Conservation (phyloP, 2,113 vertebrate species). For the Bubo blakistoni region DNA sequence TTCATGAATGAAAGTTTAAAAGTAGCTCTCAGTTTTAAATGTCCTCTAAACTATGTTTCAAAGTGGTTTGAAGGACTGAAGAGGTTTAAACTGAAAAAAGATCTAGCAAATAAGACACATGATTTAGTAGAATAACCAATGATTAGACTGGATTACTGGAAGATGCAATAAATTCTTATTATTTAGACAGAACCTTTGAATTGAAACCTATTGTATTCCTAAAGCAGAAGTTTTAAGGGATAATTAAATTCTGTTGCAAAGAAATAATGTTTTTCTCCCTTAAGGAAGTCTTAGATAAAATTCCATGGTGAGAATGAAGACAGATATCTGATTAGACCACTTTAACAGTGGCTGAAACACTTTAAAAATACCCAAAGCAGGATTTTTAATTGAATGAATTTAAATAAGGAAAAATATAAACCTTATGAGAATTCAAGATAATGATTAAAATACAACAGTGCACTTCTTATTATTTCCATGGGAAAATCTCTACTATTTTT, state of each 20-base stretch:
- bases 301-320: not conserved
- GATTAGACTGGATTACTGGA: not conserved
- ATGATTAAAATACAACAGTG: not conserved
- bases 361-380: not conserved
- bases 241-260: not conserved
- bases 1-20: not conserved
- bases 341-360: not conserved
- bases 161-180: not conserved
- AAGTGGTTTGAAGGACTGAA: not conserved
- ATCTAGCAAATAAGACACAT: not conserved
- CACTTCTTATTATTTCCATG: not conserved
- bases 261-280: not conserved
- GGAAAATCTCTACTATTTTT: constrained; percentile 65
- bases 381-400: not conserved
- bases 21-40: not conserved
- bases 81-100: not conserved
- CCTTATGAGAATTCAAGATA: not conserved
- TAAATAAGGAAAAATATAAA: not conserved
- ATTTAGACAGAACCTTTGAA: not conserved
- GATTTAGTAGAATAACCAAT: not conserved
- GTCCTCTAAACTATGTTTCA: not conserved
- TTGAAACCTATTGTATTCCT: not conserved
- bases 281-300: not conserved
- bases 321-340: not conserved
- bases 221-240: not conserved